Evolutionary conservation across 23 tunicate species (phyloP).

Genomic region (Ascidia mentula): DNA sequence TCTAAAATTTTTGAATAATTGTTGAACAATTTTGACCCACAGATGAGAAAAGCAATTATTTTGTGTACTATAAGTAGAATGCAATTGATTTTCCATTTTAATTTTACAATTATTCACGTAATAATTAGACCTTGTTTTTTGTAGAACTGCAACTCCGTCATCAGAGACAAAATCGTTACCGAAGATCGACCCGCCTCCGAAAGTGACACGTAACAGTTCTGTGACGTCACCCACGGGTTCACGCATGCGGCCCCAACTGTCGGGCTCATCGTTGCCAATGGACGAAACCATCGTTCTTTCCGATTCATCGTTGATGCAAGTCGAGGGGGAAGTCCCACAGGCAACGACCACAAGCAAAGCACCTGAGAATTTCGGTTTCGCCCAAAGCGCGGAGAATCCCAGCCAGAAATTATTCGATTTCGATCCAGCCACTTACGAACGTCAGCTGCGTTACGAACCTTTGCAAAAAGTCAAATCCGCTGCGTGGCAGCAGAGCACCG

Average conservation of each 20-base stretch:
- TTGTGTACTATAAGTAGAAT: too few relatives aligned
- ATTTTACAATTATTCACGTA: too few relatives aligned
- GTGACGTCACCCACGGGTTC: slow-evolving; percentile 19
- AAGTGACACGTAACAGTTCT: neutral
- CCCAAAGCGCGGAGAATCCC: neutral
- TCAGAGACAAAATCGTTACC: neutral
- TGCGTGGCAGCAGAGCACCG: slow-evolving; percentile 24
- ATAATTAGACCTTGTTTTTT: too few relatives aligned
- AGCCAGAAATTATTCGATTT: slow-evolving; percentile 11
- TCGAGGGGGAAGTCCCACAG: neutral
- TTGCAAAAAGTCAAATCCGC: slow-evolving; percentile 30
- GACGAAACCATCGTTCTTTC: neutral
- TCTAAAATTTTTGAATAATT: too few relatives aligned
- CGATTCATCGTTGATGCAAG: neutral
- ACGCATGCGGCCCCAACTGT: slow-evolving; percentile 1
- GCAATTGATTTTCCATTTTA: too few relatives aligned
- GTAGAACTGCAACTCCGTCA: neutral
- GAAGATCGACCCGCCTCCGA: neutral
- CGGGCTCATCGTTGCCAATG: neutral
- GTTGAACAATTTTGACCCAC: too few relatives aligned
- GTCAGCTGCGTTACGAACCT: slow-evolving; percentile 29
- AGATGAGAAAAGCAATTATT: too few relatives aligned
- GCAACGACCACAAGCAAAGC: neutral
- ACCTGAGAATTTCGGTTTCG: neutral
- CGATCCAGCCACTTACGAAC: slow-evolving; percentile 21